Evolutionary conservation across 2,797 vertebrate genomes (phyloP).

Genomic region (Tinamus major): DNA sequence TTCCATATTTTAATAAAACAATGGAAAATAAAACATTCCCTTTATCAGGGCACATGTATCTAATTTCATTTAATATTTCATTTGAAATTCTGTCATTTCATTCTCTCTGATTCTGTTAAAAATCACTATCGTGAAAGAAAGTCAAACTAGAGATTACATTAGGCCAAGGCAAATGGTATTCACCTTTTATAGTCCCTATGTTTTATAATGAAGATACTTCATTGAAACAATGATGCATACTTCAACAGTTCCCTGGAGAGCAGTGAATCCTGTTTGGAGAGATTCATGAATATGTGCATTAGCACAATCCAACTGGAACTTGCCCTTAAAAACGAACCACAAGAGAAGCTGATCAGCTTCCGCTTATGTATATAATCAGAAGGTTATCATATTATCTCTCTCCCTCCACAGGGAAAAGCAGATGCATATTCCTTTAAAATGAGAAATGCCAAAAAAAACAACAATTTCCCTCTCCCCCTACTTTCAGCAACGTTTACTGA

Average conservation of each 20-base stretch:
- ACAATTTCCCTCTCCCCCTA: background rate
- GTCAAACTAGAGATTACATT: constrained; percentile 75
- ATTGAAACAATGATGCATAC: constrained; percentile 87
- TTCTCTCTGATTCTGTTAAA: constrained; percentile 56
- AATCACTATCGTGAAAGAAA: constrained; percentile 69
- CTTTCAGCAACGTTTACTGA: constrained; percentile 35
- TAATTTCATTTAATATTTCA: constrained; percentile 60
- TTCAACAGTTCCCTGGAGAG: constrained; percentile 84
- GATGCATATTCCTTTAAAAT: constrained; percentile 57
- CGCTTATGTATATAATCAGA: constrained; percentile 84
- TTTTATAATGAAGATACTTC: constrained; percentile 88
- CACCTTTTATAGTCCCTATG: constrained; percentile 83
- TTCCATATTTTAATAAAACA: constrained; percentile 35
- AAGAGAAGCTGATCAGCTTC: constrained; percentile 82
- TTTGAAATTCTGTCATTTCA: constrained; percentile 61
- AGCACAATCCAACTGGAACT: constrained; percentile 83
- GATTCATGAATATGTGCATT: constrained; percentile 88
- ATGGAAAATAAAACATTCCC: constrained; percentile 52
- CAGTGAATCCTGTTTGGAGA: constrained; percentile 85
- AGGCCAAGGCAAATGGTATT: constrained; percentile 79
- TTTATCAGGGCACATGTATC: constrained; percentile 57
- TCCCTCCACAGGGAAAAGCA: constrained; percentile 72
- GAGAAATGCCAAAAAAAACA: constrained; percentile 74
- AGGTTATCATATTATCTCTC: constrained; percentile 83
- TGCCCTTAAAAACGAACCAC: constrained; percentile 81